phyloP scores from a whole-genome alignment of 2,797 vertebrate genomes.

The Notolabrus celidotus region DNA sequence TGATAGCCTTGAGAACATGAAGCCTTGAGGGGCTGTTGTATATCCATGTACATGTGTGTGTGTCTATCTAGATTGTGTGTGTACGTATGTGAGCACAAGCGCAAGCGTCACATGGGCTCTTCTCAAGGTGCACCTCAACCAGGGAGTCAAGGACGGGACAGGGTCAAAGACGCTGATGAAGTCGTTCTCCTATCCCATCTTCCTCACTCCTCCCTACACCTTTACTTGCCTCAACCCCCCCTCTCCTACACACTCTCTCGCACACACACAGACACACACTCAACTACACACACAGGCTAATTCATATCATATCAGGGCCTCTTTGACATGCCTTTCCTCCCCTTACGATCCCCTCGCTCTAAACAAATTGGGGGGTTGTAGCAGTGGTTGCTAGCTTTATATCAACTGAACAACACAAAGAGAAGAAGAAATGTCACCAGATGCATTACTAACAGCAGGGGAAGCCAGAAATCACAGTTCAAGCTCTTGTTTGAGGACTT shows the following conservation, averaged over 20 bases:
- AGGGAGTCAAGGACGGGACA: slow-evolving; percentile 76
- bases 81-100: slow-evolving; percentile 40
- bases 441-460: slow-evolving; percentile 37
- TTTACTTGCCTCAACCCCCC: slow-evolving; percentile 27
- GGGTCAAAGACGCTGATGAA: slow-evolving; percentile 75
- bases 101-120: slow-evolving; percentile 71
- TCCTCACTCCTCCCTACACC: slow-evolving; percentile 30
- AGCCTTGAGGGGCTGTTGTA: slow-evolving; percentile 75
- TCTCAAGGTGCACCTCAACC: slow-evolving; percentile 77
- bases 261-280: slow-evolving; percentile 13
- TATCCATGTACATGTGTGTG: slow-evolving; percentile 34
- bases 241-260: neutral
- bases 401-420: slow-evolving; percentile 1
- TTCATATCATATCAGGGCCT: slow-evolving; percentile 37
- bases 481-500: slow-evolving; percentile 39
- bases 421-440: neutral
- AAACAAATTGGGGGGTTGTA: slow-evolving; percentile 16
- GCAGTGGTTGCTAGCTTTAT: neutral
- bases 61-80: slow-evolving; percentile 16
- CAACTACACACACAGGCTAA: slow-evolving; percentile 13
- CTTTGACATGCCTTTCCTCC: slow-evolving; percentile 35
- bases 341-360: slow-evolving; percentile 1
- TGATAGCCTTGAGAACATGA: slow-evolving; percentile 87
- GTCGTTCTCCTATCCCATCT: slow-evolving; percentile 48
- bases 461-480: slow-evolving; percentile 42